phyloP scores from a whole-genome alignment of 2,797 vertebrate genomes.

The Notamacropus eugenii region DNA sequence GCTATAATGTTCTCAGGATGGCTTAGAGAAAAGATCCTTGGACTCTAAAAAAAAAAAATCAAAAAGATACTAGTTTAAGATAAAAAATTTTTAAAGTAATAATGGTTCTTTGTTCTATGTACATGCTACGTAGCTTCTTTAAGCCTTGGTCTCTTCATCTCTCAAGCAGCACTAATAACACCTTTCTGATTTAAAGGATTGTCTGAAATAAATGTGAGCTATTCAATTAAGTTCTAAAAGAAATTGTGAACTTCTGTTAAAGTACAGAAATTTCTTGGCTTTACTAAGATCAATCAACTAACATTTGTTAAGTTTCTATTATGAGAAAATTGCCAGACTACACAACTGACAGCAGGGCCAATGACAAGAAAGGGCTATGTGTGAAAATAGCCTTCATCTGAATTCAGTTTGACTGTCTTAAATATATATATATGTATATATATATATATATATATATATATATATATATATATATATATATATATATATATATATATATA shows the following conservation, averaged over 20 bases:
- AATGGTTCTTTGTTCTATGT: background rate
- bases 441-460: background rate
- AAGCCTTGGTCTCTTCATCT: background rate
- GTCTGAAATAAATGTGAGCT: background rate
- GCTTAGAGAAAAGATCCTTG: slow-evolving; percentile 71
- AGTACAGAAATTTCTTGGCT: slow-evolving; percentile 10
- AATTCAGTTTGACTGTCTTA: background rate
- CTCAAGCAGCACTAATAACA: background rate
- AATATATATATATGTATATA: background rate
- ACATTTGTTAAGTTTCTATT: background rate
- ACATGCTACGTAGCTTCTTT: background rate
- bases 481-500: background rate
- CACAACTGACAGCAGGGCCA: background rate
- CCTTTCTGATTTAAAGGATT: background rate
- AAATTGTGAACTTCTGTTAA: slow-evolving; percentile 2
- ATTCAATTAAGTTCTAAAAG: background rate
- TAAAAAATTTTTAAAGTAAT: background rate
- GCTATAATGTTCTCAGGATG: slow-evolving; percentile 64
- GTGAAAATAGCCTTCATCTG: background rate
- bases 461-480: background rate
- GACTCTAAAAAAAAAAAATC: slow-evolving; percentile 74
- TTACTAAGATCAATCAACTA: slow-evolving; percentile 14
- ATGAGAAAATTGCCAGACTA: background rate
- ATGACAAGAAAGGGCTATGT: background rate
- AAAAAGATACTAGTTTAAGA: background rate